Conservation (phyloP, 1,140 invertebrate species). For the Daktulosphaira vitifoliae region DNA sequence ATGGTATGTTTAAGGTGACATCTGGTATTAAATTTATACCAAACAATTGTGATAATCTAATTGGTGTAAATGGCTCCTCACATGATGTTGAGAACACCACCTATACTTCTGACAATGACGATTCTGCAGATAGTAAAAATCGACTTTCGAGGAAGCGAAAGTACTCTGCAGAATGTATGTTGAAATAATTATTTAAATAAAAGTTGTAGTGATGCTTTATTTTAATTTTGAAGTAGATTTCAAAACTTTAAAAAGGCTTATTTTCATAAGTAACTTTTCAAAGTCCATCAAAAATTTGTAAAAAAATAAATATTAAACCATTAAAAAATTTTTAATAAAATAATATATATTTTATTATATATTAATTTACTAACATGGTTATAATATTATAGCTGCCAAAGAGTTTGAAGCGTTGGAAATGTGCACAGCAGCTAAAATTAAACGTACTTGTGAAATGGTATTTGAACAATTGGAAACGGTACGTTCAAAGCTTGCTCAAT, state of each 20-base stretch:
- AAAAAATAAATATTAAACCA: too few relatives aligned
- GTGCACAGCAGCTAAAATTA: slow-evolving; percentile 24
- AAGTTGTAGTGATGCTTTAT: too few relatives aligned
- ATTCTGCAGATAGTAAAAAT: slow-evolving; percentile 29
- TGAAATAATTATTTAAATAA: background rate
- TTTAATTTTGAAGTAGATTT: too few relatives aligned
- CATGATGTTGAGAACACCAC: slow-evolving; percentile 28
- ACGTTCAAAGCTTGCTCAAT: slow-evolving; percentile 26
- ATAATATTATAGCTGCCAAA: slow-evolving; percentile 8
- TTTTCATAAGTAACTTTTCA: too few relatives aligned
- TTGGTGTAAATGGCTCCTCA: slow-evolving; percentile 28
- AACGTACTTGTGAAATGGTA: slow-evolving; percentile 30
- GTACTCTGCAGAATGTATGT: slow-evolving; percentile 14
- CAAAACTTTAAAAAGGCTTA: too few relatives aligned
- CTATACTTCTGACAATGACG: slow-evolving; percentile 15
- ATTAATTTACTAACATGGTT: too few relatives aligned
- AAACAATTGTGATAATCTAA: slow-evolving; percentile 29
- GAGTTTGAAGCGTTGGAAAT: slow-evolving; percentile 26
- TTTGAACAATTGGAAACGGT: slow-evolving; percentile 27
- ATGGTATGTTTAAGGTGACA: too few relatives aligned
- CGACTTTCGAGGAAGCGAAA: slow-evolving; percentile 23
- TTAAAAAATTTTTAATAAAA: too few relatives aligned
- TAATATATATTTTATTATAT: too few relatives aligned
- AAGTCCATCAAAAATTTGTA: too few relatives aligned
- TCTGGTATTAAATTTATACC: slow-evolving; percentile 25